Base-by-base conservation (phyloP, 1,140 invertebrate species). In the Lasioglossum baleicum region DNA sequence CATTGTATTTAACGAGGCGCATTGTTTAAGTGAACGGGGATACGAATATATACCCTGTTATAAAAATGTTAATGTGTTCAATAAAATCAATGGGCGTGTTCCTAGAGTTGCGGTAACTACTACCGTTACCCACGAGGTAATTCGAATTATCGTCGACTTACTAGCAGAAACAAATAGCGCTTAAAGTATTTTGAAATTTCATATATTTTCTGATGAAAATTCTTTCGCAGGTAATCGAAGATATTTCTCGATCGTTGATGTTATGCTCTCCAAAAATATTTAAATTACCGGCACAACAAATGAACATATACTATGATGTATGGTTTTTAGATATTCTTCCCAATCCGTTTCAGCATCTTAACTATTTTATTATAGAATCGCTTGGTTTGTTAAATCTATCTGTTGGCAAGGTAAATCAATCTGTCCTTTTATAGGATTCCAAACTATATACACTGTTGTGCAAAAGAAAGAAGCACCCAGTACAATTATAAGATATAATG, bases 311-410 rank as follows among this genome's bases (percentile, higher is more conserved):
- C 4, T 7, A 40, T 58, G 75, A 76, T 40, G n/a, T 76, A 15
- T 76, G 75, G 75, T 70, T 76, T 61, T 11, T 76, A 40, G 75
- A 76, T 60, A 48, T 48, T 13, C 53, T 76, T 56, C 35, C 66
- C 13, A 0, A 61, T 11, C 75, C 75, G 13, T 22, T 76, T 22
- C 53, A 76, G 5, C 75, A 76, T 31, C 75, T 76, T 15, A 70
- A n/a, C 61, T 40, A 13, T 5, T 70, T 63, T 51, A 63, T 77
- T 5, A 7, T 26, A 51, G 2, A 48, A 63, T 26, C 22, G 7
- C 31, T 77, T 26, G 42, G 66, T n/a, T 22, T 63, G 2, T 70
- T 70, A 51, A 6, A 40, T 40, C 6, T 11, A 10, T 35, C 35
- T 22, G 0, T 0, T 40, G 7, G n/a, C 0, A 70, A 70, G 75